phyloP scores from a whole-genome alignment of 2,113 vertebrate genomes.

The Lipophrys pholis region DNA sequence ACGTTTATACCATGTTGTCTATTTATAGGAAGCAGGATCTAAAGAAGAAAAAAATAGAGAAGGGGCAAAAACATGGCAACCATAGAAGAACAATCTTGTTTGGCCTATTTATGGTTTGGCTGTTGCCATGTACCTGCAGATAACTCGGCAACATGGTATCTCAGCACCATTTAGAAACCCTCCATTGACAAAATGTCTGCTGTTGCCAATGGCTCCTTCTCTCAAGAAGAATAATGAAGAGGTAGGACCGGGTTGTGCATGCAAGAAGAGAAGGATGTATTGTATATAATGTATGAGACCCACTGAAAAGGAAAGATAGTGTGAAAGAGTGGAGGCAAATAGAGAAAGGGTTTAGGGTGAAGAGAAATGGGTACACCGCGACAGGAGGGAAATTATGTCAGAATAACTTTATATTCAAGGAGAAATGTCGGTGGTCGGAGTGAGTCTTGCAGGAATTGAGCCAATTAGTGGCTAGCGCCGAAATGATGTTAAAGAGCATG shows the following conservation, averaged over 20 bases:
- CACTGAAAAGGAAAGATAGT: background rate
- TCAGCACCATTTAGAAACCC: slow-evolving; percentile 53
- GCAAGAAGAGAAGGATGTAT: background rate
- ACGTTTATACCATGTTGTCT: slow-evolving; percentile 28
- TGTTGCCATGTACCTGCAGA: slow-evolving; percentile 43
- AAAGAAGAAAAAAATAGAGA: slow-evolving; percentile 9
- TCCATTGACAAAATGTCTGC: slow-evolving; percentile 61
- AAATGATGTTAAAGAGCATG: slow-evolving; percentile 49
- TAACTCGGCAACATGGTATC: slow-evolving; percentile 23
- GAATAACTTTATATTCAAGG: slow-evolving; percentile 48
- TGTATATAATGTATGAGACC: slow-evolving; percentile 15
- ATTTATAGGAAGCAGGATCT: slow-evolving; percentile 50
- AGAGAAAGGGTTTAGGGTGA: slow-evolving; percentile 9
- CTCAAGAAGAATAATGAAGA: slow-evolving; percentile 50
- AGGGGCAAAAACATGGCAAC: slow-evolving; percentile 24
- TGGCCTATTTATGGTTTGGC: slow-evolving; percentile 49
- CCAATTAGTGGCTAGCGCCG: slow-evolving; percentile 60
- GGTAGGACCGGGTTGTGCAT: slow-evolving; percentile 22
- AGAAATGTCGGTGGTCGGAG: slow-evolving; percentile 57
- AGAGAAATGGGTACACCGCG: slow-evolving; percentile 30
- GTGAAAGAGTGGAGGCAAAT: background rate
- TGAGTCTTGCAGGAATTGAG: slow-evolving; percentile 54
- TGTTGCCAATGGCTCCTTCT: slow-evolving; percentile 36
- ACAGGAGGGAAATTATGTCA: slow-evolving; percentile 45
- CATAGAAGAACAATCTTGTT: slow-evolving; percentile 19